Percentiles rank a stretch among this genome's conserved stretches.
These are phyloP conservation scores for Artibeus lituratus DNA, from an alignment of 2,797 vertebrate species.

Conservation along the genomic window DNA sequence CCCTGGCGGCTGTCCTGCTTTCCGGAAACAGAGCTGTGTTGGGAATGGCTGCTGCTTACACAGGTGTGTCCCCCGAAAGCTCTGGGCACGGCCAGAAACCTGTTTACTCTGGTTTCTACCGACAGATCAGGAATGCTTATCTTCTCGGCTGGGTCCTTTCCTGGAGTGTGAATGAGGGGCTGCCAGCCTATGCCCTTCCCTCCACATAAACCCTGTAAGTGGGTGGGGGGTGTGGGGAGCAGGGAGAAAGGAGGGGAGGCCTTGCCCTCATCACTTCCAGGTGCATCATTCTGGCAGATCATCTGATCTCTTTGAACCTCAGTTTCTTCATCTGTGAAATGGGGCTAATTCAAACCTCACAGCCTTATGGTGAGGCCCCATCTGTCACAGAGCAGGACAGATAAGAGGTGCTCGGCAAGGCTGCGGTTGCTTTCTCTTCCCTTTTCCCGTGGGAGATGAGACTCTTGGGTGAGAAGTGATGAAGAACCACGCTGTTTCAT, in stretches of 20 bases:
- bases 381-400: not conserved
- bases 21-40: not conserved
- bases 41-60: not conserved
- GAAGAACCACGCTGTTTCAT: not conserved
- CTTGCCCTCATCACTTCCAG: not conserved
- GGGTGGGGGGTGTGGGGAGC: not conserved
- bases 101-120: not conserved
- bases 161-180: not conserved
- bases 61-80: conserved; percentile 18
- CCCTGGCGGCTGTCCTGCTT: not conserved
- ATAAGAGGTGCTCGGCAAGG: not conserved
- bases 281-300: not conserved
- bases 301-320: not conserved
- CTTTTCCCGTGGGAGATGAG: not conserved
- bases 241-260: not conserved
- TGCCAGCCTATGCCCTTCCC: not conserved
- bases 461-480: not conserved
- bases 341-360: not conserved
- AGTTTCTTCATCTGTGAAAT: conserved; percentile 2
- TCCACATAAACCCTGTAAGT: fast-evolving
- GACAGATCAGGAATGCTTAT: not conserved
- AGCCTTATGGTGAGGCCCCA: not conserved
- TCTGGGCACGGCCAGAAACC: not conserved
- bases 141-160: not conserved
- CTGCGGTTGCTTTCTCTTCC: not conserved